Base-by-base conservation (phyloP, 2,113 vertebrate species). In the Fukomys damarensis region DNA sequence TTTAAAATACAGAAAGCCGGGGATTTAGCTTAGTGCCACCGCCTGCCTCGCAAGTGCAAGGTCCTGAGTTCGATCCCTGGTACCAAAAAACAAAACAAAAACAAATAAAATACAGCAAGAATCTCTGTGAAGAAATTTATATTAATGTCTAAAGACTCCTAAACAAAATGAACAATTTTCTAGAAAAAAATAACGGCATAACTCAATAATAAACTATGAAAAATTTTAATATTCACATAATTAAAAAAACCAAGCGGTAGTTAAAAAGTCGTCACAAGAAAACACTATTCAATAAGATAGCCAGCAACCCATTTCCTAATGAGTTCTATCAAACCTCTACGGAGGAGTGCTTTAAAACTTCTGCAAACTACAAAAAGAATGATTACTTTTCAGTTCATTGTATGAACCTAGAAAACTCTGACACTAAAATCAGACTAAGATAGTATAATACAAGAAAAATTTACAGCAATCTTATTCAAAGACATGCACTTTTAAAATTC, bases 401-500 rank as follows among this genome's bases (percentile, higher is more conserved):
- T 92, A 43, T 66, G 35, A 74, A 77, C 28, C 49, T 89, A 19
- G 38, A 92, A 88, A 85, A 65, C n/a, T 85, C n/a, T 85, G 84
- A 94, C 89, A 65, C 63, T 92, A 88, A 96, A 97, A 80, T 72
- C 32, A 84, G 88, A 59, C 22, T 74, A 84, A 54, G 68, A 79
- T 43, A 26, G 1, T 24, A 32, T 32, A 49, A 66, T n/a, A 65
- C 89, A 89, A 94, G 63, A 83, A 88, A 95, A 95, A 68, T 79
- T 91, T 43, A 93, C 38, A 46, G 38, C 26, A 43, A 7, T 91
- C 46, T 91, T 20, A 9, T 17, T 58, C 49, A 91, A 91, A 38
- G 66, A 93, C 22, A 61, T 11, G 20, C 35, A 76, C 83, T 87
- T 32, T 46, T 35, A 93, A 89, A 68, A 72, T 61, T 26, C 49